phyloP scores from a whole-genome alignment of 2,888 invertebrate species.

The Griposia aprilina region DNA sequence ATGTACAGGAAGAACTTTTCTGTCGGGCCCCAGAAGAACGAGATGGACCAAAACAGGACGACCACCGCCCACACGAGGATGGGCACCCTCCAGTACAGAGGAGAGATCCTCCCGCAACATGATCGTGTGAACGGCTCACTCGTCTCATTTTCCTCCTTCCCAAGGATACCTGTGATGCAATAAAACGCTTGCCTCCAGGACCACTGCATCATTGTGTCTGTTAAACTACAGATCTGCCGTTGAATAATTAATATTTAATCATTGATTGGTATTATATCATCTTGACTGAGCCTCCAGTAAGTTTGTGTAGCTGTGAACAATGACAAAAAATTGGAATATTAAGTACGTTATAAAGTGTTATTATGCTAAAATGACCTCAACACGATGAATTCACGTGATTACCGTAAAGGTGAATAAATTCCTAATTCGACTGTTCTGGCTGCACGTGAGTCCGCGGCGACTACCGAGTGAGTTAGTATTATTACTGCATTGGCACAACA shows the following conservation, averaged over 20 bases:
- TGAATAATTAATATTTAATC: conserved; percentile 16
- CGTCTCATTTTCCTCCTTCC: conserved; percentile 74
- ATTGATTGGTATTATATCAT: conserved; percentile 56
- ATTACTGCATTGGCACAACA: not conserved
- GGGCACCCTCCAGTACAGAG: conserved; percentile 84
- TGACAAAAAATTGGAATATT: conserved; percentile 40
- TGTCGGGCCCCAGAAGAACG: conserved; percentile 83
- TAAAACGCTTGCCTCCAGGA: conserved; percentile 76
- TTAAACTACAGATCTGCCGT: conserved; percentile 32
- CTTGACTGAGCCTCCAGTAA: conserved; percentile 50
- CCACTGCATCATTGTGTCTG: conserved; percentile 73
- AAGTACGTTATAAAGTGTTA: conserved; percentile 33
- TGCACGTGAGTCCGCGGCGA: not conserved
- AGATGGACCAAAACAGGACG: conserved; percentile 78
- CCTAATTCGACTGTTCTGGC: conserved; percentile 19
- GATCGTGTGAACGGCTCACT: conserved; percentile 80
- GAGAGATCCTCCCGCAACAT: conserved; percentile 77
- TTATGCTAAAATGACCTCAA: conserved; percentile 19
- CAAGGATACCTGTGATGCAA: conserved; percentile 79
- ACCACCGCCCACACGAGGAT: conserved; percentile 82
- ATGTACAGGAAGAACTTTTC: conserved; percentile 89
- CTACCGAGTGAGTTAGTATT: conserved; percentile 11
- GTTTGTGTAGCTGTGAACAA: conserved; percentile 65
- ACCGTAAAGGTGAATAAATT: conserved; percentile 40
- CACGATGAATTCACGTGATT: conserved; percentile 34